Evolutionary conservation across 2,797 vertebrate genomes (phyloP).

Genomic region (Microtus agrestis): DNA sequence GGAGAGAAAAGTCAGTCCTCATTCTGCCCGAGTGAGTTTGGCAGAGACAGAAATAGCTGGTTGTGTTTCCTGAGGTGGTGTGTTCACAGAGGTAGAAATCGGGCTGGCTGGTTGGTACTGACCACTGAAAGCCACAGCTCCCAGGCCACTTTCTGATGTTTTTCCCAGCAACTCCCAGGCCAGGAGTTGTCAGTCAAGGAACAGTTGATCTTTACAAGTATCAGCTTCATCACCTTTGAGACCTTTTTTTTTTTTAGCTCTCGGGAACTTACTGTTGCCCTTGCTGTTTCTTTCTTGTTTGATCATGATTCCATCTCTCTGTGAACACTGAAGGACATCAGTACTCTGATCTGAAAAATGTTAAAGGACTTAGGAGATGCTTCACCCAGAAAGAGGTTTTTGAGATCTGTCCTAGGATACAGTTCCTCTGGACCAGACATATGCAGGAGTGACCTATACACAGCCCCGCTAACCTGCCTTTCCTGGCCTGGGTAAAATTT

Average conservation of each 20-base stretch:
- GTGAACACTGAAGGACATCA: neutral
- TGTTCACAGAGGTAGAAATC: neutral
- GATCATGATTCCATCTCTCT: neutral
- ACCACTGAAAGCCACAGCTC: neutral
- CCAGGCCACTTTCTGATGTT: neutral
- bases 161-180: conserved; percentile 2
- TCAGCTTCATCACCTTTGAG: fast-evolving
- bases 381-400: conserved; percentile 6
- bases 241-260: neutral
- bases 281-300: neutral
- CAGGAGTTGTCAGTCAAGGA: neutral
- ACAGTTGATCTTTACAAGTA: neutral
- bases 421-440: neutral
- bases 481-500: neutral
- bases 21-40: conserved; percentile 53
- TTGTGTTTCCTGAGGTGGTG: neutral
- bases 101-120: neutral
- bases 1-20: neutral
- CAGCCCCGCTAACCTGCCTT: neutral
- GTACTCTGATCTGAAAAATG: neutral
- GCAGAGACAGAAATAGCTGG: neutral
- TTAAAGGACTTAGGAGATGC: neutral
- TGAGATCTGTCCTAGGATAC: neutral
- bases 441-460: neutral
- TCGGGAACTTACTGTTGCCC: neutral